These are phyloP conservation scores for Drosophila affinis DNA, from an alignment of 2,888 invertebrate species.

Conservation along the genomic window DNA sequence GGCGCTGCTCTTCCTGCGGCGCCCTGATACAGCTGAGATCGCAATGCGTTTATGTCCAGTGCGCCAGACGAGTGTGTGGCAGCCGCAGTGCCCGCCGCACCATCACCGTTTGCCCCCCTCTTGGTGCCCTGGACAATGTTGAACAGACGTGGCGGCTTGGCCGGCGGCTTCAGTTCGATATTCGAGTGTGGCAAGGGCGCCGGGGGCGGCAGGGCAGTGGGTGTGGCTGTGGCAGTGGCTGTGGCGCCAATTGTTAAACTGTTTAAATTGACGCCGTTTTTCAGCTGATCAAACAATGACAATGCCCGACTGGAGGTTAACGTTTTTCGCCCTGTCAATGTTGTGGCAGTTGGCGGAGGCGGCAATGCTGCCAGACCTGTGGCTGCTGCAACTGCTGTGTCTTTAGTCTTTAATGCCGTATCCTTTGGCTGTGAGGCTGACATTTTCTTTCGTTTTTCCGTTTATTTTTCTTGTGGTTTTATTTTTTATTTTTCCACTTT, in stretches of 20 bases:
- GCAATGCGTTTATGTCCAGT: constrained; percentile 68
- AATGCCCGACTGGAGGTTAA: constrained; percentile 64
- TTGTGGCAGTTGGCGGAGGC: constrained; percentile 12
- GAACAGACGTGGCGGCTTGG: constrained; percentile 52
- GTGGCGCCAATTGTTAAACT: constrained; percentile 60
- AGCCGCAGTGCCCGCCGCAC: constrained; percentile 5
- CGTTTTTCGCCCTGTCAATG: constrained; percentile 49
- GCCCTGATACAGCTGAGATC: constrained; percentile 74
- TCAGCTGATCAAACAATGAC: constrained; percentile 81
- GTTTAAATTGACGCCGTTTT: constrained; percentile 80
- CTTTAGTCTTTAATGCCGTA: constrained; percentile 47
- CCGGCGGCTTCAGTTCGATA: constrained; percentile 64
- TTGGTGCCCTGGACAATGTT: constrained; percentile 72
- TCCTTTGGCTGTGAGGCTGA: constrained; percentile 50
- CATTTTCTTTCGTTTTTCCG: constrained; percentile 52
- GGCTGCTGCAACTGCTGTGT: constrained; percentile 20
- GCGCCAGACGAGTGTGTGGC: constrained; percentile 47
- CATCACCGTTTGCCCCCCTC: constrained; percentile 39
- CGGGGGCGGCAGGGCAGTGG: constrained; percentile 8
- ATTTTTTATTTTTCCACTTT: constrained; percentile 21
- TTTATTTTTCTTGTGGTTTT: constrained; percentile 29
- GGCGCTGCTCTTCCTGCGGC: constrained; percentile 57
- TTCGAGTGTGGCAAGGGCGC: constrained; percentile 34
- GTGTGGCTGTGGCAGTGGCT: constrained; percentile 9
- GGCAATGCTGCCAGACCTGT: not conserved